phyloP scores from a whole-genome alignment of 2,113 vertebrate species.

The Macquaria ambigua region DNA sequence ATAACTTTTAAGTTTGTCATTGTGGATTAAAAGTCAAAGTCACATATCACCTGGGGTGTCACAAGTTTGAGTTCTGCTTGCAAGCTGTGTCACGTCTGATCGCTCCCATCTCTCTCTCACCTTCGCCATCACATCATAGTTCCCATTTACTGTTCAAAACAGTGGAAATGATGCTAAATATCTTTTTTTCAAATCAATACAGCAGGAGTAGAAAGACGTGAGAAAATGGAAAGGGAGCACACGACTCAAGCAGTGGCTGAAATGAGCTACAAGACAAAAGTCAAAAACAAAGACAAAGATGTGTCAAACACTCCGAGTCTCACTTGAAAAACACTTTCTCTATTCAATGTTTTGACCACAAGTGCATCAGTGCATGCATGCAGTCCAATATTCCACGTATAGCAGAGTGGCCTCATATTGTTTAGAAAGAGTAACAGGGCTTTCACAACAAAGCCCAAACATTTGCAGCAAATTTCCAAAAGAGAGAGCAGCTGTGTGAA shows the following conservation, averaged over 20 bases:
- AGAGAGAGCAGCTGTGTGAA: neutral
- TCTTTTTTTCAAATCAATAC: too few relatives aligned
- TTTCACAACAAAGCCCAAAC: too few relatives aligned
- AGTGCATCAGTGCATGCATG: neutral
- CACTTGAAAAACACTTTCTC: too few relatives aligned
- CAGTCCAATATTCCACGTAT: neutral
- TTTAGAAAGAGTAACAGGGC: too few relatives aligned
- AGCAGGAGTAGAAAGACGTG: neutral
- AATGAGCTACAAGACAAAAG: neutral
- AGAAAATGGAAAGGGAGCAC: neutral
- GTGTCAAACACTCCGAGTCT: too few relatives aligned
- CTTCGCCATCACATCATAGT: neutral
- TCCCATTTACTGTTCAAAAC: neutral
- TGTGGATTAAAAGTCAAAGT: conserved; percentile 38
- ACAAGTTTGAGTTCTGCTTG: neutral
- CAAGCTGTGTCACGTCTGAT: neutral
- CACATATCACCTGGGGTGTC: conserved; percentile 5
- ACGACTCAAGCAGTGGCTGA: too few relatives aligned
- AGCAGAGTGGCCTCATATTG: neutral
- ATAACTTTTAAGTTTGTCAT: neutral
- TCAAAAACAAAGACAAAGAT: too few relatives aligned
- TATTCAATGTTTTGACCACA: neutral
- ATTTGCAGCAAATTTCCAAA: neutral
- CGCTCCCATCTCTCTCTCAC: neutral
- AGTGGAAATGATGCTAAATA: neutral